These are phyloP conservation scores for Sipunculus nudus DNA, from an alignment of 2,888 invertebrate species.

Conservation along the genomic window DNA sequence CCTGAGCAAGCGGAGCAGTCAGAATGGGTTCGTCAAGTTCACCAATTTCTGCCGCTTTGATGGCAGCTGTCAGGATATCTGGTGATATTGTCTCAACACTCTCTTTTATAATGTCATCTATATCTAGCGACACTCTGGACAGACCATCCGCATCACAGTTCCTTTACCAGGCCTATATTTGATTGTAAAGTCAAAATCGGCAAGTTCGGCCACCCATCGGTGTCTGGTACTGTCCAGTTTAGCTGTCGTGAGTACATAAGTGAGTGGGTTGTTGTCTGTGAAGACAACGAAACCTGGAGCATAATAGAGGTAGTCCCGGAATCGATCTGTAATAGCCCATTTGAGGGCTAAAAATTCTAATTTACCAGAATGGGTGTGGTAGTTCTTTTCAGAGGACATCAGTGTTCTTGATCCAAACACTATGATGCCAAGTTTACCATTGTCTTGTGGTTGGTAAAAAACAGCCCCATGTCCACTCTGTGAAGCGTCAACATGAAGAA, in stretches of 20 bases:
- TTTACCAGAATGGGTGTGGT: not conserved
- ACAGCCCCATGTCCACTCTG: no score
- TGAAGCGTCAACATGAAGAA: no score
- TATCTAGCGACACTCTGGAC: no score
- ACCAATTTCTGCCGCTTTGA: no score
- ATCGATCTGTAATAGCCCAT: not conserved
- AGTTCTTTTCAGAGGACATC: not conserved
- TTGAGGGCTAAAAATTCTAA: conserved; percentile 1
- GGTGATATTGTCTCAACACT: no score
- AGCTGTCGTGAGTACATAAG: conserved; percentile 1
- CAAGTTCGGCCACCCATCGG: not conserved
- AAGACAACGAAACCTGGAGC: not conserved
- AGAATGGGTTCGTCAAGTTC: no score
- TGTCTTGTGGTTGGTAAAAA: no score
- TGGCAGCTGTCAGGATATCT: no score
- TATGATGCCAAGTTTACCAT: not conserved
- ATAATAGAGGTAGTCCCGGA: not conserved
- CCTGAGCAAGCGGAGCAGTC: no score
- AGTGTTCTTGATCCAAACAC: not conserved
- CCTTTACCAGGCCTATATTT: not conserved
- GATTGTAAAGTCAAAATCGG: conserved; percentile 1
- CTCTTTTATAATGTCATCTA: no score
- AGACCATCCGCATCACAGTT: conserved; percentile 9
- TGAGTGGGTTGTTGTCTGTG: conserved; percentile 5
- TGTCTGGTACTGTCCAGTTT: not conserved